Evolutionary conservation across 2,113 vertebrate genomes (phyloP).

Genomic region (Hystrix brachyura): DNA sequence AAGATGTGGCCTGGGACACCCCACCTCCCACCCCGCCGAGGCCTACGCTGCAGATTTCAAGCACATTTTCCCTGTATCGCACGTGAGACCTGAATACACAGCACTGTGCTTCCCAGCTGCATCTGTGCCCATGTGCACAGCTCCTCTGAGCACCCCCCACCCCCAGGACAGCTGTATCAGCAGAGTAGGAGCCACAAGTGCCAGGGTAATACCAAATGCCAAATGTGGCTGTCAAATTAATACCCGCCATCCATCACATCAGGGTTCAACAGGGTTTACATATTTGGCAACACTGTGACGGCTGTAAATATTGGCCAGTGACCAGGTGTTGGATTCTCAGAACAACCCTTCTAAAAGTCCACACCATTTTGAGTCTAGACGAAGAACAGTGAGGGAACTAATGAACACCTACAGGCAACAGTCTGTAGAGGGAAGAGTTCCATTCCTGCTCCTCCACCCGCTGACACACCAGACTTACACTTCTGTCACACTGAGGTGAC

Average conservation of each 20-base stretch:
- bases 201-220: neutral
- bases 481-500: fast-evolving
- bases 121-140: fast-evolving
- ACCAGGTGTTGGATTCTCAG: neutral
- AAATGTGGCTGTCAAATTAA: neutral
- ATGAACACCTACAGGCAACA: neutral
- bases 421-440: neutral
- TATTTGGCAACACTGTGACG: no score
- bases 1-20: neutral
- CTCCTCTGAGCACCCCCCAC: neutral
- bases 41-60: neutral
- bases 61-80: neutral
- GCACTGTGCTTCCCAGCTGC: neutral
- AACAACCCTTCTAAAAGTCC: neutral
- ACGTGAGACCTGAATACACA: neutral
- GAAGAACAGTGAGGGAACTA: neutral
- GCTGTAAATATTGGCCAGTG: neutral
- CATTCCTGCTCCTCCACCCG: neutral
- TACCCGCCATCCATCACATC: neutral
- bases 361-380: neutral
- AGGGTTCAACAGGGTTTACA: no score
- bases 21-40: neutral
- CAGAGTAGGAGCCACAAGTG: fast-evolving
- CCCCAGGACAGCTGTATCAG: fast-evolving
- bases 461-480: fast-evolving